phyloP scores from a whole-genome alignment of 2,113 vertebrate species.

The Hystrix brachyura region DNA sequence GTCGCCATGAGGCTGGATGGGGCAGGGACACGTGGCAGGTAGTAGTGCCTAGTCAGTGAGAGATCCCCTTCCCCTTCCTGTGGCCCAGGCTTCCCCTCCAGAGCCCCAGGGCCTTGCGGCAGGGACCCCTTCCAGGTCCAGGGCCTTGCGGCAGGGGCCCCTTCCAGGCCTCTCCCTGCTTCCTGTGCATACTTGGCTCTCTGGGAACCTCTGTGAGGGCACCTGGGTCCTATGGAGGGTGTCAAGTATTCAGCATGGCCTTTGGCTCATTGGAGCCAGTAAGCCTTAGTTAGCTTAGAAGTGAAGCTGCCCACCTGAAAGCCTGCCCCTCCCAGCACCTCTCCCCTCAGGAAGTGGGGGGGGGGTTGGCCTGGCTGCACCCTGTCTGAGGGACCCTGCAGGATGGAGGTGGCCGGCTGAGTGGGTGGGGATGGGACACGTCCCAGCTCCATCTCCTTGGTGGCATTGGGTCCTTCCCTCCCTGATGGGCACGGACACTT shows the following conservation, averaged over 20 bases:
- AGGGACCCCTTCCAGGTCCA: background rate
- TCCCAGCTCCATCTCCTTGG: background rate
- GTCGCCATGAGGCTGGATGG: background rate
- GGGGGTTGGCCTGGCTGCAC: background rate
- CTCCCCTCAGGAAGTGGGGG: fast-evolving
- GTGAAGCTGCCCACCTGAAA: too few relatives aligned
- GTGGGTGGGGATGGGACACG: background rate
- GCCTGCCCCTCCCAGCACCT: background rate
- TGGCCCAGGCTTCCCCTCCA: background rate
- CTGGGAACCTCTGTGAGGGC: background rate
- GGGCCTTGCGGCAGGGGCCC: too few relatives aligned
- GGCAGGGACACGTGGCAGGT: background rate
- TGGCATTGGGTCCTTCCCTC: too few relatives aligned
- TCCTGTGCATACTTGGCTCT: background rate
- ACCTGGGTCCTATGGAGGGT: background rate
- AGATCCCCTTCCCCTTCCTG: background rate
- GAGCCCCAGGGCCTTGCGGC: background rate
- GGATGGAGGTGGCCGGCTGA: background rate
- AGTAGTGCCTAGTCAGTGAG: background rate
- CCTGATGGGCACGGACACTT: background rate
- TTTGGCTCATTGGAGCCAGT: background rate
- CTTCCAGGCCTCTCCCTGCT: background rate
- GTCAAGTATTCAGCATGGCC: too few relatives aligned
- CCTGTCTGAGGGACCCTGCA: background rate
- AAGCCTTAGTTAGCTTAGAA: background rate